These are phyloP conservation scores for Gastracanthus pulcherrimus DNA, from an alignment of 2,888 invertebrate species.

Conservation along the genomic window DNA sequence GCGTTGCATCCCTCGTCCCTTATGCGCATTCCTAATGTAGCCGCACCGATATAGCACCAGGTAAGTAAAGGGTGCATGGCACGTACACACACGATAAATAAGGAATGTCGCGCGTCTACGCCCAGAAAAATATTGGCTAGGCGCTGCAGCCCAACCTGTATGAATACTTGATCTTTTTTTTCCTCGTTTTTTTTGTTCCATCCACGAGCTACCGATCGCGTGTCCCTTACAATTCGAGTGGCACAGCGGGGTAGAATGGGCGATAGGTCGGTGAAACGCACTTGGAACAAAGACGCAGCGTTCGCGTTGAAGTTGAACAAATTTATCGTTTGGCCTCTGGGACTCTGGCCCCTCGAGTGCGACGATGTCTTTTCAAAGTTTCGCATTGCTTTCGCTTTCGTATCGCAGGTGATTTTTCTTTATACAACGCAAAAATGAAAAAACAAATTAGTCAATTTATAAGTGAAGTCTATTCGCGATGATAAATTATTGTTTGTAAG, in stretches of 20 bases:
- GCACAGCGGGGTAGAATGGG: neutral
- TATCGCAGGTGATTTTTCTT: constrained; percentile 46
- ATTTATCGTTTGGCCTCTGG: constrained; percentile 60
- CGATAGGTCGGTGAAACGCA: neutral
- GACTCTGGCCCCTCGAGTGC: constrained; percentile 60
- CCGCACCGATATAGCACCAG: neutral
- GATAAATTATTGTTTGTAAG: too few relatives aligned
- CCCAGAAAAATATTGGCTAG: constrained; percentile 14
- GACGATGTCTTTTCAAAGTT: constrained; percentile 57
- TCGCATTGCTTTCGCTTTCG: constrained; percentile 45
- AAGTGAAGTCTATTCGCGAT: too few relatives aligned
- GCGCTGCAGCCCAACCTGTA: too few relatives aligned
- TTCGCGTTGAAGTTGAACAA: constrained; percentile 60
- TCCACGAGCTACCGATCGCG: neutral
- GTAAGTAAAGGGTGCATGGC: constrained; percentile 24
- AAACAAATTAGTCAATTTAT: too few relatives aligned
- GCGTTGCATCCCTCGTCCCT: neutral
- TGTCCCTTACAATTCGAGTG: neutral
- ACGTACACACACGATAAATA: constrained; percentile 15
- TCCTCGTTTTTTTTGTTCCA: neutral
- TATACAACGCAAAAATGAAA: neutral
- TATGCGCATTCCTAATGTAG: constrained; percentile 36
- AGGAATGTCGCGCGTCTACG: neutral
- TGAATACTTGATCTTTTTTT: constrained; percentile 17
- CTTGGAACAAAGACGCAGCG: constrained; percentile 58